phyloP scores from a whole-genome alignment of 1,140 invertebrate genomes.

The Calosoma granatense region DNA sequence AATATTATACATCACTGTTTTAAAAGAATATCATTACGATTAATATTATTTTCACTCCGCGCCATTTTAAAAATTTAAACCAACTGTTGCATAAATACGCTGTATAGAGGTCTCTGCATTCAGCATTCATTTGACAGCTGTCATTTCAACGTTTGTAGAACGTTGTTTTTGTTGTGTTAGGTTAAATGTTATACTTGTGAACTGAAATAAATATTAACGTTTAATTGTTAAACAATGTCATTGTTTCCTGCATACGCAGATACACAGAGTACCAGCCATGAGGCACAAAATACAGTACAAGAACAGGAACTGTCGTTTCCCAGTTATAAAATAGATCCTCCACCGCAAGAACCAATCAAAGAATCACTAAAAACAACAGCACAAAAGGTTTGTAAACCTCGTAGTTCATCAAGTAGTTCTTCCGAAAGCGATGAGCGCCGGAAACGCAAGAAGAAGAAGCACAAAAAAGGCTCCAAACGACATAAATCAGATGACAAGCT shows the following conservation, averaged over 20 bases:
- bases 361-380: neutral
- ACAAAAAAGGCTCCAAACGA: conserved; percentile 16
- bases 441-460: conserved; percentile 22
- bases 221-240: conserved; percentile 22
- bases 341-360: conserved; percentile 7
- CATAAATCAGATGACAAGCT: conserved; percentile 15
- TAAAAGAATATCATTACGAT: too few species aligned
- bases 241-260: conserved; percentile 30
- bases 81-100: too few species aligned
- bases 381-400: too few species aligned
- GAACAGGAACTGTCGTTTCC: conserved; percentile 25
- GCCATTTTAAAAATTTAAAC: too few species aligned
- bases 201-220: neutral
- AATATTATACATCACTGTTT: too few species aligned
- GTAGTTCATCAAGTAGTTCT: neutral
- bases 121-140: too few species aligned
- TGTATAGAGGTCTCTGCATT: too few species aligned
- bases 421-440: neutral
- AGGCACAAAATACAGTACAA: conserved; percentile 12
- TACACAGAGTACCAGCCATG: conserved; percentile 9
- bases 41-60: too few species aligned
- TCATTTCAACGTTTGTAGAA: too few species aligned
- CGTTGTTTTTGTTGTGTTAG: neutral
- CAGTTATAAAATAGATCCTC: conserved; percentile 26
- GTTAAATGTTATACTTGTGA: neutral